Conservation (phyloP, 2,113 vertebrate species). For the Oryzias woworae region DNA sequence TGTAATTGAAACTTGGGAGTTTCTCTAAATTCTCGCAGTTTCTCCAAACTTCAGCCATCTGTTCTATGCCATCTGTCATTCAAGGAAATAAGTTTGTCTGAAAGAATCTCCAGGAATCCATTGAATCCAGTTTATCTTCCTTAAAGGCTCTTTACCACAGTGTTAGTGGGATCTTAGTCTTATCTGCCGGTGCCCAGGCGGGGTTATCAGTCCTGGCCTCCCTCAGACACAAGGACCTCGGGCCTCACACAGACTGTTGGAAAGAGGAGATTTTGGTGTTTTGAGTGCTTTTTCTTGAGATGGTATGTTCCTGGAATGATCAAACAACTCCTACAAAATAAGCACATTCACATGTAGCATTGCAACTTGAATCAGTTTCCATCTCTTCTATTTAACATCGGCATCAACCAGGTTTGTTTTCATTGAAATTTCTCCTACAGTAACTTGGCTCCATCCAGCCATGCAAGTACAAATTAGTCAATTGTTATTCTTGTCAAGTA, state of each 20-base stretch:
- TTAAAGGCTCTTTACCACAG: slow-evolving; percentile 43
- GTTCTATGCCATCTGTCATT: slow-evolving; percentile 45
- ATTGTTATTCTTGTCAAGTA: slow-evolving; percentile 69
- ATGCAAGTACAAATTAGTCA: slow-evolving; percentile 57
- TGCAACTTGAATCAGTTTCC: slow-evolving; percentile 1
- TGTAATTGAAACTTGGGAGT: slow-evolving; percentile 3
- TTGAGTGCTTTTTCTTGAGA: not conserved
- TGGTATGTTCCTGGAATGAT: not conserved
- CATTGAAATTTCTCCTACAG: slow-evolving; percentile 38
- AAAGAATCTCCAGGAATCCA: slow-evolving; percentile 49
- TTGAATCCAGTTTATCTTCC: slow-evolving; percentile 59
- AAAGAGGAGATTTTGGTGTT: slow-evolving; percentile 19
- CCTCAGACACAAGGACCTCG: slow-evolving; percentile 46
- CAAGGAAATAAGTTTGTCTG: slow-evolving; percentile 44
- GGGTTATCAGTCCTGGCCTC: slow-evolving; percentile 64
- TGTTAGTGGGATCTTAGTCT: slow-evolving; percentile 60
- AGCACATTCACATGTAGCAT: slow-evolving; percentile 1
- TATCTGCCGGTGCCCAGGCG: slow-evolving; percentile 57
- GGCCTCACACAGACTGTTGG: slow-evolving; percentile 61
- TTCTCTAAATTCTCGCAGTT: slow-evolving; percentile 9
- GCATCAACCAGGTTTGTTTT: slow-evolving; percentile 50
- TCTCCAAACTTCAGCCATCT: slow-evolving; percentile 34
- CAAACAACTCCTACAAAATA: not conserved
- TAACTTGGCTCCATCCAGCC: slow-evolving; percentile 31
- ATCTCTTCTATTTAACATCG: slow-evolving; percentile 22